phyloP scores from a whole-genome alignment of 92 coral and sea anemone genomes.

The Actinernus sp. region DNA sequence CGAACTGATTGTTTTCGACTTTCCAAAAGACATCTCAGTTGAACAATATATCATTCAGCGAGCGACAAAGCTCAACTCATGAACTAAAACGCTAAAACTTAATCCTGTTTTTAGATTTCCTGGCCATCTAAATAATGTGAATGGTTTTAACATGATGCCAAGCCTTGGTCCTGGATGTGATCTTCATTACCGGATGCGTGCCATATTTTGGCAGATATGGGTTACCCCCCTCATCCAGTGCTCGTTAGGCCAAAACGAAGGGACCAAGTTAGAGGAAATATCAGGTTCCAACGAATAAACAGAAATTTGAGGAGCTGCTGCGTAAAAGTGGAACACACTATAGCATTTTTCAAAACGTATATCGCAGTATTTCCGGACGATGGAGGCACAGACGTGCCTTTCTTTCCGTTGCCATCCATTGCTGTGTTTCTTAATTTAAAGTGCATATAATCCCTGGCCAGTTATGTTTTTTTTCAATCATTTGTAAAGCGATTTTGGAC shows the following conservation, averaged over 20 bases:
- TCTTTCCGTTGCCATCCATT: slow-evolving; percentile 4
- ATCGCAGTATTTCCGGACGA: slow-evolving; percentile 21
- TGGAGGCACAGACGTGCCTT: slow-evolving; percentile 9
- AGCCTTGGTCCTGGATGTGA: slow-evolving; percentile 19
- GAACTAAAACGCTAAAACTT: too few relatives aligned
- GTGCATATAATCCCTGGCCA: too few relatives aligned
- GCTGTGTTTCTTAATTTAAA: too few relatives aligned
- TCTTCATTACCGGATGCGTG: slow-evolving; percentile 1
- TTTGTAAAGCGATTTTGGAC: too few relatives aligned
- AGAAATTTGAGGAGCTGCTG: slow-evolving; percentile 13
- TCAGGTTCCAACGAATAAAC: slow-evolving; percentile 7
- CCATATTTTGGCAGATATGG: too few relatives aligned
- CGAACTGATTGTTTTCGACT: too few relatives aligned
- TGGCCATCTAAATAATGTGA: slow-evolving; percentile 12
- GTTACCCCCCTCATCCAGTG: slow-evolving; percentile 23
- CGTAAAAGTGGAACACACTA: slow-evolving; percentile 10
- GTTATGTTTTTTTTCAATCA: too few relatives aligned
- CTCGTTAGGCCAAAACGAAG: slow-evolving; percentile 14
- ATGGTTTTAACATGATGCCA: slow-evolving; percentile 21
- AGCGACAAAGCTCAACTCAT: too few relatives aligned
- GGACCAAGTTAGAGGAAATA: slow-evolving; percentile 2
- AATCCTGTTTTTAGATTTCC: slow-evolving; percentile 14
- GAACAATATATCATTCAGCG: too few relatives aligned
- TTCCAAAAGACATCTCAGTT: too few relatives aligned
- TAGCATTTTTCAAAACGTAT: slow-evolving; percentile 16